These are phyloP conservation scores for Cyrtorhinus lividipennis DNA, from an alignment of 1,140 invertebrate genomes.

Conservation along the genomic window DNA sequence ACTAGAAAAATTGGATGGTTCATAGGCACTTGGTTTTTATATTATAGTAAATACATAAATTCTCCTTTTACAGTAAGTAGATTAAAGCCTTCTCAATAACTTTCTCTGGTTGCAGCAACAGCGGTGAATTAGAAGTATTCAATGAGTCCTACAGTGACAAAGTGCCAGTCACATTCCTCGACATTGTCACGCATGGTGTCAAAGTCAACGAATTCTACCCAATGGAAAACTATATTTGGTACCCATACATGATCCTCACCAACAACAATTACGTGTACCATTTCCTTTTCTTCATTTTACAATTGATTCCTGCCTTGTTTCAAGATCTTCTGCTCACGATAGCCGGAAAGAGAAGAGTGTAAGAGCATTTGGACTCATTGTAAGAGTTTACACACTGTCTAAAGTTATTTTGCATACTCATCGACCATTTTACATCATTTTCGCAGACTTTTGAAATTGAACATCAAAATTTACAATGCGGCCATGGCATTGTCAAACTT, in stretches of 20 bases:
- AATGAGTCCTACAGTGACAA: neutral
- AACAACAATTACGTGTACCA: neutral
- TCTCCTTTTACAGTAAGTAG: too few relatives aligned
- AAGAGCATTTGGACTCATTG: too few relatives aligned
- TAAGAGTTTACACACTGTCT: too few relatives aligned
- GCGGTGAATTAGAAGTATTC: neutral
- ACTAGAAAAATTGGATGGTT: too few relatives aligned
- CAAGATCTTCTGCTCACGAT: neutral
- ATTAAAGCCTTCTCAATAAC: neutral
- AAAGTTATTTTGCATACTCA: too few relatives aligned
- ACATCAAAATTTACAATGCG: neutral
- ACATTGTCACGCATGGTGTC: neutral
- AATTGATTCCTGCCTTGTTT: neutral
- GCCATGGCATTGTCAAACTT: neutral
- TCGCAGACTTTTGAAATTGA: neutral
- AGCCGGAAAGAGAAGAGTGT: neutral
- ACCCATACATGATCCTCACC: neutral
- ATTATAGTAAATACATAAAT: too few relatives aligned
- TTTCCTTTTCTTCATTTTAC: neutral
- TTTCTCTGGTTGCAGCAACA: neutral
- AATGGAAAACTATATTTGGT: neutral
- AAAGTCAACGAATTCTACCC: neutral
- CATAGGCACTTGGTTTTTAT: too few relatives aligned
- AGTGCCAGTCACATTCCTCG: neutral
- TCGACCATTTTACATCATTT: neutral